These are phyloP conservation scores for Netelia fuscicornis DNA, from an alignment of 2,888 invertebrate genomes.

Conservation along the genomic window DNA sequence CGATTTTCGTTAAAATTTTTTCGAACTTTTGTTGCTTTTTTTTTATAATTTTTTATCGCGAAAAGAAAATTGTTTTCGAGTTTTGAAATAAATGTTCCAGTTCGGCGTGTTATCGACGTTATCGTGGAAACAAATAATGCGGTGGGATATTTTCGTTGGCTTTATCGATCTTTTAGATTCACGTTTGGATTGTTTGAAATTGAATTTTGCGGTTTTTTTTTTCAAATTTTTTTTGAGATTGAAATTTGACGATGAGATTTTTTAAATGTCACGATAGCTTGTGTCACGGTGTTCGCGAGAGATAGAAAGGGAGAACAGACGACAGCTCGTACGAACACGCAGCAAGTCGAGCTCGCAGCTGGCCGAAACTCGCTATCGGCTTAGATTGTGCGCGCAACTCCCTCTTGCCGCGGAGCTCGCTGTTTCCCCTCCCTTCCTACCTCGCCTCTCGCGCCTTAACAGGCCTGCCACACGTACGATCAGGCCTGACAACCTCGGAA, in stretches of 20 bases:
- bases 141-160: not conserved
- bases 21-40: too few relatives aligned
- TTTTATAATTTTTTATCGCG: too few relatives aligned
- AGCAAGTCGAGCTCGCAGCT: slow-evolving; percentile 75
- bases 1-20: slow-evolving; percentile 5
- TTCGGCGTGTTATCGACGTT: not conserved
- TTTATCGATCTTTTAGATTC: not conserved
- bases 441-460: slow-evolving; percentile 33
- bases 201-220: not conserved
- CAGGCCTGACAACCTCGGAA: slow-evolving; percentile 48
- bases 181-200: not conserved
- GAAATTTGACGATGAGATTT: not conserved
- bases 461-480: slow-evolving; percentile 27
- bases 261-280: too few relatives aligned
- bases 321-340: slow-evolving; percentile 70
- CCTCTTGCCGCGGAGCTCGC: not conserved
- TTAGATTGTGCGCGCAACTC: slow-evolving; percentile 74
- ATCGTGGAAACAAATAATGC: not conserved
- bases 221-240: not conserved
- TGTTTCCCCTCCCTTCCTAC: slow-evolving; percentile 8
- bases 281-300: not conserved
- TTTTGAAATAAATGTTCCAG: too few relatives aligned
- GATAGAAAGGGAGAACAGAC: not conserved
- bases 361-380: slow-evolving; percentile 77
- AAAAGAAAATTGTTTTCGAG: not conserved